Evolutionary conservation across 2,888 invertebrate genomes (phyloP).

Genomic region (Branchellion lobata): DNA sequence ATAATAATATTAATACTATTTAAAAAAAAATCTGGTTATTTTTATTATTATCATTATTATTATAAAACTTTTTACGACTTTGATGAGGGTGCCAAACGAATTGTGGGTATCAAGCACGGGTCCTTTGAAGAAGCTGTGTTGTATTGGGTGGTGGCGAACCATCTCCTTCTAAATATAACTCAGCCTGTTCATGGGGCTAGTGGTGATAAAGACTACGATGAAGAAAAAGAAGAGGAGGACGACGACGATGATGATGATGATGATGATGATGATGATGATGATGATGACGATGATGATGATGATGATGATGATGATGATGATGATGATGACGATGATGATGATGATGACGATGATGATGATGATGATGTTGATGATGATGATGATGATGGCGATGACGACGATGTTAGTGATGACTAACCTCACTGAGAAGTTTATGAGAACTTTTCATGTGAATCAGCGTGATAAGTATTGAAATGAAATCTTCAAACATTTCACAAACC

Average conservation of each 20-base stretch:
- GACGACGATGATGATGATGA: too few relatives aligned
- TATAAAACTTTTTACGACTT: too few relatives aligned
- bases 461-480: too few relatives aligned
- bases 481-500: too few relatives aligned
- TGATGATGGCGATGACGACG: slow-evolving; percentile 5
- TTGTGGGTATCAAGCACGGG: background rate
- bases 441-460: too few relatives aligned
- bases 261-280: too few relatives aligned
- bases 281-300: too few relatives aligned
- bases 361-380: slow-evolving; percentile 38
- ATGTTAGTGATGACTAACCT: slow-evolving; percentile 3
- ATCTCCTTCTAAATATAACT: background rate
- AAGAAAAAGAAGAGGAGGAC: too few relatives aligned
- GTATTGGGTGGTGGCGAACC: background rate
- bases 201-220: background rate
- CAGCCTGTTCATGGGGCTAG: slow-evolving; percentile 19
- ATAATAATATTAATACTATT: background rate
- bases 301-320: slow-evolving; percentile 50
- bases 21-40: background rate
- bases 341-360: slow-evolving; percentile 18
- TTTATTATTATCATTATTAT: too few relatives aligned
- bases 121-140: slow-evolving; percentile 15
- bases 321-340: background rate
- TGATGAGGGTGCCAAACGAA: too few relatives aligned
- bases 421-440: background rate